Percentiles rank a stretch among this genome's conserved stretches.
phyloP scores from a whole-genome alignment of 2,797 vertebrate species.

The Siniperca scherzeri region DNA sequence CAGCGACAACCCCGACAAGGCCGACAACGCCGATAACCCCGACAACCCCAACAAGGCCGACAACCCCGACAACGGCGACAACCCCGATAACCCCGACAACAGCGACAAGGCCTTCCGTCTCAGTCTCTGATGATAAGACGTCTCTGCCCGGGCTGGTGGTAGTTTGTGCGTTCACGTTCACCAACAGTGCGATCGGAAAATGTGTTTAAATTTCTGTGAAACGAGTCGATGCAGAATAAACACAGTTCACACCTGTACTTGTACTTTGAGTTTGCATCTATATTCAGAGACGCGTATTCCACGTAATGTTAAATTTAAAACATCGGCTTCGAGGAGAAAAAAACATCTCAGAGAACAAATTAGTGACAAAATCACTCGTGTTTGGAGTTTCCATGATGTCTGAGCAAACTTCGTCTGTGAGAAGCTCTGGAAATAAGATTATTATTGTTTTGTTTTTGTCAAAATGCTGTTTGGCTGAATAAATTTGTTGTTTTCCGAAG shows the following conservation, averaged over 20 bases:
- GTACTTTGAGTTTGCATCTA: too few species aligned
- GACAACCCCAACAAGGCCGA: conserved; percentile 16
- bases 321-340: too few species aligned
- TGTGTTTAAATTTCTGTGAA: neutral
- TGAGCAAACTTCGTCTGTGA: too few species aligned
- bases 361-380: too few species aligned
- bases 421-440: too few species aligned
- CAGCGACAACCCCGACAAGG: neutral
- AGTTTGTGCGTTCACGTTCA: conserved; percentile 32
- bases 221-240: neutral
- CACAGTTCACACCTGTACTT: neutral
- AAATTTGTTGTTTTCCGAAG: neutral
- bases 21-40: conserved; percentile 20
- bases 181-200: neutral
- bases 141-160: conserved; percentile 35
- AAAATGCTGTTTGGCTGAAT: neutral
- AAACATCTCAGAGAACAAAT: too few species aligned
- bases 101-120: neutral
- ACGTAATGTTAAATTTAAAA: too few species aligned
- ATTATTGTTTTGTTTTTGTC: too few species aligned
- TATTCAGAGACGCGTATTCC: too few species aligned
- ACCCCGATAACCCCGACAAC: neutral
- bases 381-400: too few species aligned
- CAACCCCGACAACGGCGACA: too few species aligned
- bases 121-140: neutral